A percentile compares a stretch with the other conserved stretches of the same genome.
Conservation (phyloP, 1,140 invertebrate species). For the Glomeris maerens region DNA sequence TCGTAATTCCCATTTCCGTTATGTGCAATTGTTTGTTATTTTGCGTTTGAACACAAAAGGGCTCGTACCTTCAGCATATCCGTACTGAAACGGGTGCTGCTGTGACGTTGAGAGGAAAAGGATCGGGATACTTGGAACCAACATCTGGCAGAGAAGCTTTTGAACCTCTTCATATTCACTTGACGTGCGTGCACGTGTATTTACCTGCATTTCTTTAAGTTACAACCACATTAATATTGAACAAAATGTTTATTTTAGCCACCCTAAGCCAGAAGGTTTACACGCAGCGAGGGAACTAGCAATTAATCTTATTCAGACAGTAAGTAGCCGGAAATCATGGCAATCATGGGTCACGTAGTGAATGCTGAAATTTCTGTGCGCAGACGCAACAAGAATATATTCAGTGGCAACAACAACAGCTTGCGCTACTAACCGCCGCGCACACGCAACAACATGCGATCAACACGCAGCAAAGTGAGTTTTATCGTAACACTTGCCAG, state of each 20-base stretch:
- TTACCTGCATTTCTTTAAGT: background rate
- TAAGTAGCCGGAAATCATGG: no score
- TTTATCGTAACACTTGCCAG: no score
- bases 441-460: no score
- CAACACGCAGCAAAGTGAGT: no score
- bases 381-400: conserved; percentile 50
- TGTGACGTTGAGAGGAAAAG: conserved; percentile 52
- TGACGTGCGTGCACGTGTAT: conserved; percentile 41
- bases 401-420: conserved; percentile 37
- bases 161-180: conserved; percentile 61
- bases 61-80: conserved; percentile 60
- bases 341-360: background rate
- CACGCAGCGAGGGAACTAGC: conserved; percentile 56
- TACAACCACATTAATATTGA: background rate
- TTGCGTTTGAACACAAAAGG: conserved; percentile 29
- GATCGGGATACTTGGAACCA: conserved; percentile 47
- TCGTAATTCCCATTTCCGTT: background rate
- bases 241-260: conserved; percentile 32
- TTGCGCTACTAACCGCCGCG: no score
- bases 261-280: conserved; percentile 49
- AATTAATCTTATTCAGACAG: conserved; percentile 62
- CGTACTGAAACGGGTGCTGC: conserved; percentile 56
- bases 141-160: conserved; percentile 47
- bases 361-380: conserved; percentile 5
- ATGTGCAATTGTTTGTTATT: no score